Base-by-base conservation (phyloP, 2,113 vertebrate species). In the Danionella cerebrum region DNA sequence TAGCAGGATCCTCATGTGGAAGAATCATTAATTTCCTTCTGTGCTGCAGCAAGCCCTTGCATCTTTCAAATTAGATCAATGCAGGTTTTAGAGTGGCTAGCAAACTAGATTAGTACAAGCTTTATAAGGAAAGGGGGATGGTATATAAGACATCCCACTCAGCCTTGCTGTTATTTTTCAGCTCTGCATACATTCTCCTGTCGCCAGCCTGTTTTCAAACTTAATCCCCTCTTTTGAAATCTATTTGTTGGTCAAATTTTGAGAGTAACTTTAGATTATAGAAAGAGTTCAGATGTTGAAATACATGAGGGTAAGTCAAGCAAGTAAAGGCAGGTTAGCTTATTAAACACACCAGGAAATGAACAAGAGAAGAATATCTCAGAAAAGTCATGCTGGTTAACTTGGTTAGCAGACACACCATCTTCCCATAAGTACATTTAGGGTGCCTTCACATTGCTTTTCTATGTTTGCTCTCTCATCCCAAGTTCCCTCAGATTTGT, bases 311-410 rank as follows among this genome's bases (percentile, higher is more conserved):
- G 64, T 69, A 8, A 36, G 77, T 72, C 77, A 24, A 64, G 74
- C 24, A 69, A 21, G 72, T 80, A 77, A 76, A 82, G 77, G 74
- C 75, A 68, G 53, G 74, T 85, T 83, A 84, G 78, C 70, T 76
- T 52, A 75, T 60, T 54, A 69, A 65, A 77, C 68, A 79, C 18
- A 70, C 47, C 75, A 22, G 39, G 44, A 54, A 38, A 58, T 27
- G 8, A 44, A 47, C 60, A 65, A 21, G 16, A 69, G 25, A 70
- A 50, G 52, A 69, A 38, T 13, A 22, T 57, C 29, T 81, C 21
- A 66, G 41, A 73, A 62, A 53, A 73, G 22, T 52, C 52, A 59
- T 6, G 48, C 42, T 24, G 42, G 27, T 35, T 47, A 47, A 48
- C 48, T 19, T 5, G 36, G 29, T 35, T 35, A 35, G 42, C 44